Evolutionary conservation across 2,113 vertebrate genomes (phyloP).

Genomic region (Fregetta grallaria): DNA sequence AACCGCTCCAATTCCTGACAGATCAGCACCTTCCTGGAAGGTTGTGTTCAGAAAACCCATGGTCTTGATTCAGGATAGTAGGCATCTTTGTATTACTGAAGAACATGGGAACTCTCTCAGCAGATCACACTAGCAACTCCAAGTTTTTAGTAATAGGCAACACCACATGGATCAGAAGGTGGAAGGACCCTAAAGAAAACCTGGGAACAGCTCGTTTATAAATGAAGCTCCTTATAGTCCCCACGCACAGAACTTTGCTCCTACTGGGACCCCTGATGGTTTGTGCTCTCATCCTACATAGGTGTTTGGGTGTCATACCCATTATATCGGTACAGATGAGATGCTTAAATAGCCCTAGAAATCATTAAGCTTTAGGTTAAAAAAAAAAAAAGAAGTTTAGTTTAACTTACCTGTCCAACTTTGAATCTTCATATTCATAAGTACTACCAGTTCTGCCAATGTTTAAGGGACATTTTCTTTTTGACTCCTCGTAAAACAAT

Average conservation of each 20-base stretch:
- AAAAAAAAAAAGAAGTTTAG: too few relatives aligned
- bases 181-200: background rate
- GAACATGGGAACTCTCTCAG: background rate
- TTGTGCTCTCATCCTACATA: background rate
- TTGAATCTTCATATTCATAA: background rate
- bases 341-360: background rate
- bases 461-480: background rate
- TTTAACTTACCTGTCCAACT: background rate
- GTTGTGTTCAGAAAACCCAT: background rate
- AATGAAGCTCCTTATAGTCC: background rate
- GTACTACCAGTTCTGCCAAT: background rate
- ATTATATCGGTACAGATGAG: rapidly evolving
- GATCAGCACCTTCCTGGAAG: background rate
- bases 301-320: background rate
- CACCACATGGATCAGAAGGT: too few relatives aligned
- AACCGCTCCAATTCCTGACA: background rate
- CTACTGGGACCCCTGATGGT: too few relatives aligned
- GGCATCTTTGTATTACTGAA: background rate
- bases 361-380: background rate
- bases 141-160: background rate
- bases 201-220: background rate
- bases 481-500: background rate
- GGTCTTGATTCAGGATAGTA: background rate
- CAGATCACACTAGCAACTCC: background rate
- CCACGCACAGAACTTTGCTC: background rate